Conservation (phyloP, 1,140 invertebrate genomes). For the Theocolax elegans region DNA sequence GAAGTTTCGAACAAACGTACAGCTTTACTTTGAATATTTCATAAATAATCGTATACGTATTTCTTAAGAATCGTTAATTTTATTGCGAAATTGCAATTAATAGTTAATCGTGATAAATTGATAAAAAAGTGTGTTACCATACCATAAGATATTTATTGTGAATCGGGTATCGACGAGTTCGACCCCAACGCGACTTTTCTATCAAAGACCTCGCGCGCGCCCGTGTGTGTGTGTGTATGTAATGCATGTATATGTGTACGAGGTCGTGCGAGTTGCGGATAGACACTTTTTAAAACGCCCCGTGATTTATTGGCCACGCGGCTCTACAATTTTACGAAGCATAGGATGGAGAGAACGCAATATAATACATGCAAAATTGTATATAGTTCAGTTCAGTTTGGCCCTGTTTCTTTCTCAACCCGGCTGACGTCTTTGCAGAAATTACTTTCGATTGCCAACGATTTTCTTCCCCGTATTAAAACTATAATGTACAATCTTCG, state of each 20-base stretch:
- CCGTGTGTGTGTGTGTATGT: no score
- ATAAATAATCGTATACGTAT: no score
- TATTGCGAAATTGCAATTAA: no score
- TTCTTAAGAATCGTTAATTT: no score
- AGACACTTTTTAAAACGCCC: conserved; percentile 27
- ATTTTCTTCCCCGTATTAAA: conserved; percentile 21
- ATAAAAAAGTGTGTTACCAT: no score
- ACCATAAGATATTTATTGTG: no score
- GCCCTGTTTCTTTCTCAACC: conserved; percentile 16
- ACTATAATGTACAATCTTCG: background rate
- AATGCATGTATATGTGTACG: background rate
- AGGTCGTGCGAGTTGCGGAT: conserved; percentile 18
- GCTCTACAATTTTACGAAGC: conserved; percentile 38
- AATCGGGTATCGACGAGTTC: conserved; percentile 27
- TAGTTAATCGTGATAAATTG: no score
- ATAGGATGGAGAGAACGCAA: background rate
- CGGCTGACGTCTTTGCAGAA: conserved; percentile 23
- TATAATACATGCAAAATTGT: conserved; percentile 24
- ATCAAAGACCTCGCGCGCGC: no score
- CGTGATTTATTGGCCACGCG: conserved; percentile 38
- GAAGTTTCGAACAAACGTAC: no score
- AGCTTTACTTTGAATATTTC: no score
- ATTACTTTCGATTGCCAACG: conserved; percentile 35
- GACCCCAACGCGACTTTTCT: conserved; percentile 33
- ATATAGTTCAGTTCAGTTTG: conserved; percentile 5